phyloP scores from a whole-genome alignment of 92 coral and sea anemone species.

The Zoanthus solanderi region DNA sequence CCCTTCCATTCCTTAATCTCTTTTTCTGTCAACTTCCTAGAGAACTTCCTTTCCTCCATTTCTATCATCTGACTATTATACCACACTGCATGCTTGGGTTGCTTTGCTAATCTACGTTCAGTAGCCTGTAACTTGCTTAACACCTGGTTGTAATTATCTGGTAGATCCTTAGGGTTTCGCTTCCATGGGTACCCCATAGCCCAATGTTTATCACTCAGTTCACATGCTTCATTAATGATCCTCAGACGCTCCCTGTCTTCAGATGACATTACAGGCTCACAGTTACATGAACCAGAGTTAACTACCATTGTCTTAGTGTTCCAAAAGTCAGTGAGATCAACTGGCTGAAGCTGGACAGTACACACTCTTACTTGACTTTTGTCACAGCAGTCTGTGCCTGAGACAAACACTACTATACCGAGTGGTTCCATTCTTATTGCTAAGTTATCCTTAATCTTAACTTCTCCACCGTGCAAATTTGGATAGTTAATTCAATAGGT shows the following conservation, averaged over 20 bases:
- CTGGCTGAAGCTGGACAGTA: conserved; percentile 2
- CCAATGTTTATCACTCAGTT: conserved; percentile 52
- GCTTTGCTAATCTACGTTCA: conserved; percentile 30
- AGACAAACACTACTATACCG: conserved; percentile 71
- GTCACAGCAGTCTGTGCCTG: not conserved
- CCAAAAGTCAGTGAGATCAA: conserved; percentile 55
- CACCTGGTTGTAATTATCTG: conserved; percentile 59
- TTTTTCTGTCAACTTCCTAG: conserved; percentile 55
- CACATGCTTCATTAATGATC: conserved; percentile 53
- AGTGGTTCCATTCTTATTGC: conserved; percentile 38
- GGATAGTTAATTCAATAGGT: conserved; percentile 61
- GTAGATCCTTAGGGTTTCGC: conserved; percentile 46
- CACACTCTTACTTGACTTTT: not conserved
- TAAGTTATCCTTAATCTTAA: conserved; percentile 44
- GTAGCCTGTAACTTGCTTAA: conserved; percentile 59
- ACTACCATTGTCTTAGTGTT: conserved; percentile 72
- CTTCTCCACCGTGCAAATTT: conserved; percentile 69
- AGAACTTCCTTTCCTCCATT: conserved; percentile 58
- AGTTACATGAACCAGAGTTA: conserved; percentile 47
- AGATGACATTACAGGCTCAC: conserved; percentile 53
- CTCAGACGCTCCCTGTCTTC: conserved; percentile 46
- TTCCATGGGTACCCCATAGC: conserved; percentile 67
- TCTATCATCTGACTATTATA: conserved; percentile 65
- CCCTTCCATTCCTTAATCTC: conserved; percentile 47
- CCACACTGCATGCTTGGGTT: not conserved